A percentile compares a stretch with the other conserved stretches of the same genome.
These are phyloP conservation scores for Hylomyscus alleni DNA, from an alignment of 2,797 vertebrate species.

Conservation along the genomic window DNA sequence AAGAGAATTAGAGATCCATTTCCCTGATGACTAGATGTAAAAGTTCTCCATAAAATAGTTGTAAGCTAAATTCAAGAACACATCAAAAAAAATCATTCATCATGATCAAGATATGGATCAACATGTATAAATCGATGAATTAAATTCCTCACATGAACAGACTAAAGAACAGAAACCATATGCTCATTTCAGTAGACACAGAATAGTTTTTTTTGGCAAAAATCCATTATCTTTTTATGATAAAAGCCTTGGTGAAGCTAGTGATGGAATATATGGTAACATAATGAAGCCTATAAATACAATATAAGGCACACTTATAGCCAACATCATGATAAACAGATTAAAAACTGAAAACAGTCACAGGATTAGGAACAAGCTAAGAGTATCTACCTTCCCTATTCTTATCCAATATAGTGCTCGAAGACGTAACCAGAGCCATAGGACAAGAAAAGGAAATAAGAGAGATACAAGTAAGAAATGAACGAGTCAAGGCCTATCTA, in stretches of 20 bases:
- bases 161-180: background rate
- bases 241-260: background rate
- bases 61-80: no score
- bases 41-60: no score
- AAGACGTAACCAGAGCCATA: background rate
- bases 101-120: background rate
- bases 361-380: background rate
- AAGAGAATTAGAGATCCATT: no score
- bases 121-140: background rate
- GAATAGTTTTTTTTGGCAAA: no score
- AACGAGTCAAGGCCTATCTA: no score
- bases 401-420: background rate
- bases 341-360: background rate
- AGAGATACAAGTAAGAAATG: no score
- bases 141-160: background rate
- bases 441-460: background rate
- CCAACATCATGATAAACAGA: background rate
- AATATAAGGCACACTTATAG: background rate
- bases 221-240: no score
- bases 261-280: background rate
- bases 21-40: no score
- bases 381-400: background rate
- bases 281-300: background rate
- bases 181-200: background rate
- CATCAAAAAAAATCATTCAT: background rate